Conservation (phyloP, 2,888 invertebrate species). For the Chaitophorus viminalis region DNA sequence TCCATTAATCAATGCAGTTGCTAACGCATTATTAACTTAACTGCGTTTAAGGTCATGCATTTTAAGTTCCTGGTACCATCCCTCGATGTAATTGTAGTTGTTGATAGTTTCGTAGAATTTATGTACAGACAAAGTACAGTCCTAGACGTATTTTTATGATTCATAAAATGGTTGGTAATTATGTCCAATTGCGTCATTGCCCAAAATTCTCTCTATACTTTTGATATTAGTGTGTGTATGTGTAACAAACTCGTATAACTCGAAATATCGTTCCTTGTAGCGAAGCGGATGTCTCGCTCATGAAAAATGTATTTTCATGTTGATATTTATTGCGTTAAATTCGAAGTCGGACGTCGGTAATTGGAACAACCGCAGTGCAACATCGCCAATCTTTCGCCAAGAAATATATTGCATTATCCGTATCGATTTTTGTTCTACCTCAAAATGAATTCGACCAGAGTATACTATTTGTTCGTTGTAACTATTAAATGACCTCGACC, state of each 20-base stretch:
- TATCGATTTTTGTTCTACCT: too few relatives aligned
- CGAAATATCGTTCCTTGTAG: not conserved
- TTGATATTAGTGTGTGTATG: not conserved
- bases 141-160: not conserved
- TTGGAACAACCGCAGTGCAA: not conserved
- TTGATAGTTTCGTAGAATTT: not conserved
- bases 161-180: not conserved
- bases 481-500: too few relatives aligned
- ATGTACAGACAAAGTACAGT: not conserved
- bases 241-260: not conserved
- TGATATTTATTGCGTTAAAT: not conserved
- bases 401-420: not conserved
- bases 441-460: too few relatives aligned
- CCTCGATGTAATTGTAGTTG: not conserved
- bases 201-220: not conserved
- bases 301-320: not conserved
- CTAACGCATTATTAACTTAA: not conserved
- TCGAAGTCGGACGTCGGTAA: not conserved
- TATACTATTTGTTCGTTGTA: too few relatives aligned
- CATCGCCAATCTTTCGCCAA: not conserved
- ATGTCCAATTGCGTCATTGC: not conserved
- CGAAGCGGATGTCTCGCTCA: not conserved
- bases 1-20: not conserved
- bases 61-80: not conserved
- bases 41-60: not conserved